These are phyloP conservation scores for Mionectes olivaceus DNA, from an alignment of 2,797 vertebrate species.

Conservation along the genomic window DNA sequence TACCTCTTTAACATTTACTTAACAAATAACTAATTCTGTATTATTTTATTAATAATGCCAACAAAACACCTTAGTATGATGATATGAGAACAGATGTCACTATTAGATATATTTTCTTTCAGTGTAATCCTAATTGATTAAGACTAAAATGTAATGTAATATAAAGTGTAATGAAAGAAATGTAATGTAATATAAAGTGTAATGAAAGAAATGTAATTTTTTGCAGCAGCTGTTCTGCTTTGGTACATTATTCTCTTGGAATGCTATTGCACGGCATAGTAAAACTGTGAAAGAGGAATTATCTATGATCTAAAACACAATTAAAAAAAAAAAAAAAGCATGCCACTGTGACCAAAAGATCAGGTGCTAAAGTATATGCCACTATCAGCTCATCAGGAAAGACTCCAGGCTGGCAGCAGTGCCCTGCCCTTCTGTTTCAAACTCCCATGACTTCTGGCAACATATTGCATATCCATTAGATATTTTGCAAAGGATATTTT, in stretches of 20 bases:
- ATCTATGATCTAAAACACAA: too few species aligned
- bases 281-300: too few species aligned
- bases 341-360: background rate
- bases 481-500: background rate
- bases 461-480: background rate
- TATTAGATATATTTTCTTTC: too few species aligned
- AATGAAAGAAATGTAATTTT: too few species aligned
- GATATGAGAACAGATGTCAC: background rate
- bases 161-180: too few species aligned
- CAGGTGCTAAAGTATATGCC: background rate
- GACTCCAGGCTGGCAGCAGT: background rate
- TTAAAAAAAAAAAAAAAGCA: background rate
- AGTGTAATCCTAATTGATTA: too few species aligned
- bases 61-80: background rate
- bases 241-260: too few species aligned
- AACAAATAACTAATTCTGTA: background rate
- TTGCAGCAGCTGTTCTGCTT: too few species aligned
- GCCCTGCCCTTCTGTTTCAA: background rate
- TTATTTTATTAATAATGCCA: background rate
- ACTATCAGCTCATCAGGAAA: constrained; percentile 24
- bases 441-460: background rate
- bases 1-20: background rate
- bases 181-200: too few species aligned
- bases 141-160: too few species aligned
- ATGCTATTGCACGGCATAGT: too few species aligned